Evolutionary conservation across 35 echinoderm and acorn worm genomes (phyloP).

Genomic region (Lytechinus pictus): DNA sequence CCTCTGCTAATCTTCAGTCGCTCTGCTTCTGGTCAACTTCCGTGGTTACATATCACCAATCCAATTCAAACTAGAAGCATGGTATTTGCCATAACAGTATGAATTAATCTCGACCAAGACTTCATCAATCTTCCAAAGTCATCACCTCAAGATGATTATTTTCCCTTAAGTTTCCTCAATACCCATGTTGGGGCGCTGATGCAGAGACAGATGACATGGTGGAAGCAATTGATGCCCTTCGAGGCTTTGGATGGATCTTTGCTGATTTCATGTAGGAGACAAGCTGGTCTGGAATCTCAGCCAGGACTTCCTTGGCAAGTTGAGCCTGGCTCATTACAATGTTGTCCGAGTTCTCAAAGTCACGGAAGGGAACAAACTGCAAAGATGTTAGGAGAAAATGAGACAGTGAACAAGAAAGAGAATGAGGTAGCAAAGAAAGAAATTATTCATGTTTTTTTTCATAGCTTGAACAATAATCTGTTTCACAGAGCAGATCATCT

Average conservation of each 20-base stretch:
- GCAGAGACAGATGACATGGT: neutral
- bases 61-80: neutral
- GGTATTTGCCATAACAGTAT: neutral
- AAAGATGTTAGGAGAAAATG: slow-evolving; percentile 7
- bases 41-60: neutral
- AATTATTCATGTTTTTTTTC: too few species aligned
- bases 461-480: too few species aligned
- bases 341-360: slow-evolving; percentile 80
- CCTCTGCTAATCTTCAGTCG: neutral
- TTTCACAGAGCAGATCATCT: too few species aligned
- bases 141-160: neutral
- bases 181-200: slow-evolving; percentile 17
- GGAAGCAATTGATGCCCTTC: slow-evolving; percentile 58
- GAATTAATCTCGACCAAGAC: neutral
- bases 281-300: slow-evolving; percentile 93
- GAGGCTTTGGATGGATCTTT: slow-evolving; percentile 69
- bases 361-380: slow-evolving; percentile 98
- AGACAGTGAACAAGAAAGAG: neutral
- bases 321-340: slow-evolving; percentile 81
- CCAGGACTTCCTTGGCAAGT: slow-evolving; percentile 93
- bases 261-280: slow-evolving; percentile 79
- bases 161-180: neutral
- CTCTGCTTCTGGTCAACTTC: neutral
- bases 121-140: neutral
- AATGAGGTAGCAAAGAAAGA: too few species aligned